Evolutionary conservation across 2,888 invertebrate genomes (phyloP).

Genomic region (Phlogophora meticulosa): DNA sequence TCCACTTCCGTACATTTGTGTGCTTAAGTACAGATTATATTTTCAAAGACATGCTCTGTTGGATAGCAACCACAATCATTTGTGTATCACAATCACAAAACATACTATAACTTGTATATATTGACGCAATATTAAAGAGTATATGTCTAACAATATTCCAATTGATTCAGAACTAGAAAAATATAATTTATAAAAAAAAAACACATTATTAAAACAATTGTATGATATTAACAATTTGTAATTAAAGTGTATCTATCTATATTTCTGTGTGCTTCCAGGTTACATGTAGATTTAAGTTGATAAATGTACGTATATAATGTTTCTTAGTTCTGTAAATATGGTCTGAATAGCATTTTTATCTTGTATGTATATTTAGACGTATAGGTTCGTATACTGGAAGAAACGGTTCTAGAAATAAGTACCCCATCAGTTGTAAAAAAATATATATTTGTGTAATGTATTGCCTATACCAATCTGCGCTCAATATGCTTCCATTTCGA

Average conservation of each 20-base stretch:
- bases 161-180: constrained; percentile 42
- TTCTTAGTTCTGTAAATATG: constrained; percentile 84
- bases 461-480: constrained; percentile 32
- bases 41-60: constrained; percentile 20
- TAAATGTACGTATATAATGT: constrained; percentile 67
- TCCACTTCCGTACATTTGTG: too few species aligned
- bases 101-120: constrained; percentile 44
- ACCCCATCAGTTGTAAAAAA: constrained; percentile 48
- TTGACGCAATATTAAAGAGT: constrained; percentile 15
- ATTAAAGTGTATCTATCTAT: constrained; percentile 72
- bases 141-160: constrained; percentile 31
- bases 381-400: constrained; percentile 65
- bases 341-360: constrained; percentile 87
- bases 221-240: constrained; percentile 56
- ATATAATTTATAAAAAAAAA: constrained; percentile 26
- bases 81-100: constrained; percentile 3
- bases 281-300: constrained; percentile 78
- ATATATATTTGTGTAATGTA: constrained; percentile 25
- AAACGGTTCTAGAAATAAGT: constrained; percentile 57
- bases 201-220: constrained; percentile 34
- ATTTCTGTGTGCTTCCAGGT: constrained; percentile 90
- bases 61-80: not conserved
- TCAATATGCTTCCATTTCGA: constrained; percentile 33
- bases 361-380: constrained; percentile 73
- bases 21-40: not conserved